Percentiles rank a stretch among this genome's conserved stretches.
phyloP scores from a whole-genome alignment of 2,113 vertebrate genomes.

The Neofelis nebulosa region DNA sequence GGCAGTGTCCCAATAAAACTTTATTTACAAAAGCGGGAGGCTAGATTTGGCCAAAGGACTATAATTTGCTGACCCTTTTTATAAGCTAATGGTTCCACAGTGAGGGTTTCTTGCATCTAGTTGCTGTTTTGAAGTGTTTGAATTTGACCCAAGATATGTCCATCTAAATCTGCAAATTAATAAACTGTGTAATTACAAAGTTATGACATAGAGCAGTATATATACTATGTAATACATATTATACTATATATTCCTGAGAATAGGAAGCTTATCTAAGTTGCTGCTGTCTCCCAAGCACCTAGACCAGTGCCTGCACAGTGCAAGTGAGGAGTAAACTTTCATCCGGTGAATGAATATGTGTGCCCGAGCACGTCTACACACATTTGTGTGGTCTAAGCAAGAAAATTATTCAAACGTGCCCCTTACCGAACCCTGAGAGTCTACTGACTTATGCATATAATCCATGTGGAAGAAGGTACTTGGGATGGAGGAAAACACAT shows the following conservation, averaged over 20 bases:
- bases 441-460: background rate
- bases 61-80: background rate
- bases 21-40: background rate
- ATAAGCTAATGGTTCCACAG: background rate
- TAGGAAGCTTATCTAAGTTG: background rate
- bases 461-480: background rate
- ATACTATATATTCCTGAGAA: background rate
- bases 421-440: background rate
- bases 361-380: background rate
- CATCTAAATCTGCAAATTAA: background rate
- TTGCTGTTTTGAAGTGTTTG: background rate
- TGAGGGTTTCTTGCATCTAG: background rate
- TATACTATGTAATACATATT: background rate
- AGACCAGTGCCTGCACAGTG: background rate
- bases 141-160: background rate
- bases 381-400: background rate
- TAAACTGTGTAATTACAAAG: background rate
- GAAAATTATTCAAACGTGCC: background rate
- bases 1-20: background rate
- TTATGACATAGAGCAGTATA: background rate
- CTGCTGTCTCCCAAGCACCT: background rate
- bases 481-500: background rate
- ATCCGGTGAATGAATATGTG: background rate
- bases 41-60: background rate
- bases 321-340: background rate